These are phyloP conservation scores for Anniella stebbinsi DNA, from an alignment of 2,797 vertebrate species.

Conservation along the genomic window DNA sequence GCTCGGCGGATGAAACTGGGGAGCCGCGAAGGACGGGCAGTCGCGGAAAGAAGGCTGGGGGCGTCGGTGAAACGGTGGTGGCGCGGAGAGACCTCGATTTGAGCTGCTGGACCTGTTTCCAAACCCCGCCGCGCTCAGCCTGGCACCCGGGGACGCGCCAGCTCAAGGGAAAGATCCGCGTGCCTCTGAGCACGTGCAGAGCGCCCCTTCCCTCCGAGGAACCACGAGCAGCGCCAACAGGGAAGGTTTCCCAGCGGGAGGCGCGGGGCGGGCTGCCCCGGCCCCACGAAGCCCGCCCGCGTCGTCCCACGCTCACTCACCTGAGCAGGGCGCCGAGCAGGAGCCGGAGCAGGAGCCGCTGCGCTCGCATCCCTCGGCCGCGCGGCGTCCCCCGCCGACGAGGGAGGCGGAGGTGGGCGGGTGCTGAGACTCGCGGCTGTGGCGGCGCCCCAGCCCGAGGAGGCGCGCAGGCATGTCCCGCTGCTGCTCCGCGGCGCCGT, in stretches of 20 bases:
- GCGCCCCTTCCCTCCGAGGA: not conserved
- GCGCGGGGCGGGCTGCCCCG: not conserved
- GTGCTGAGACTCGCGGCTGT: slow-evolving; percentile 17
- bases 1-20: not conserved
- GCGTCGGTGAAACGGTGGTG: not conserved
- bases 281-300: too few relatives aligned
- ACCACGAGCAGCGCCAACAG: too few relatives aligned
- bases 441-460: slow-evolving; percentile 21
- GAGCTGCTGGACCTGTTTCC: not conserved
- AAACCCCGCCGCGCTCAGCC: too few relatives aligned
- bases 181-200: slow-evolving; percentile 19
- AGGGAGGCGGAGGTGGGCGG: slow-evolving; percentile 63
- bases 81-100: too few relatives aligned
- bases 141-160: too few relatives aligned
- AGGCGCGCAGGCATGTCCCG: slow-evolving; percentile 24
- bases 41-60: not conserved
- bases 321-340: slow-evolving; percentile 76
- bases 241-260: not conserved
- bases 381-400: slow-evolving; percentile 61
- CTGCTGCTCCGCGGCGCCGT: slow-evolving; percentile 17
- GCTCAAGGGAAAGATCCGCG: not conserved
- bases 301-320: slow-evolving; percentile 68
- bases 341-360: slow-evolving; percentile 63
- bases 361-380: slow-evolving; percentile 69
- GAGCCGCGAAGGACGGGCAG: too few relatives aligned